These are phyloP conservation scores for Hafferia zeledoni DNA, from an alignment of 2,797 vertebrate species.

Conservation along the genomic window DNA sequence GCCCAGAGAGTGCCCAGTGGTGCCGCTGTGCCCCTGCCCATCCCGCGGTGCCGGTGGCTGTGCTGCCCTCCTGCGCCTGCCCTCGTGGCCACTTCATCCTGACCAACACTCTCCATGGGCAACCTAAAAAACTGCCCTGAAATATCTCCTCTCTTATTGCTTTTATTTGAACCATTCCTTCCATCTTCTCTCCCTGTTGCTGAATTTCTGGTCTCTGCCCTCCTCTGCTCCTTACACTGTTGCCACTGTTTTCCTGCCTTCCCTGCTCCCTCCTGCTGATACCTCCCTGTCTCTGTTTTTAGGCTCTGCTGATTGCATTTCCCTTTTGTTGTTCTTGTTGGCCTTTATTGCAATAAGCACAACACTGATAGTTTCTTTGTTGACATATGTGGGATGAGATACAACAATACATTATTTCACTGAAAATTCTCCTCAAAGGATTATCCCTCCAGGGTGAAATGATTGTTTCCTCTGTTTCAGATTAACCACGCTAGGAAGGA, in stretches of 20 bases:
- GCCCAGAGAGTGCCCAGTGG: neutral
- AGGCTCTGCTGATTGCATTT: neutral
- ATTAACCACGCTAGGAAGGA: conserved; percentile 56
- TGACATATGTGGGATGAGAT: conserved; percentile 50
- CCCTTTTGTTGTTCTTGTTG: neutral
- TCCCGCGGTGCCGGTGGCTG: rapidly evolving
- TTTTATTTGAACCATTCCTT: neutral
- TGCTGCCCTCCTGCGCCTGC: neutral
- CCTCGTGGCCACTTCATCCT: rapidly evolving
- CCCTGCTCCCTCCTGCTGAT: neutral
- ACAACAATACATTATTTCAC: conserved; percentile 47
- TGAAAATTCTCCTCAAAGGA: conserved; percentile 42
- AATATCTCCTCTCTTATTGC: too few species aligned
- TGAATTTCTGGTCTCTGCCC: neutral
- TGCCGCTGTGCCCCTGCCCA: neutral
- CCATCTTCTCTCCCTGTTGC: neutral
- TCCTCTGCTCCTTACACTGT: neutral
- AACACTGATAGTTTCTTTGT: conserved; percentile 7
- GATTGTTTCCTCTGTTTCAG: conserved; percentile 55
- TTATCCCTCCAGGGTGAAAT: conserved; percentile 62
- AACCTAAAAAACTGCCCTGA: neutral
- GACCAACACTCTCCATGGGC: neutral
- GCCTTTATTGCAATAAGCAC: conserved; percentile 16
- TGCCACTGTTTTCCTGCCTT: neutral
- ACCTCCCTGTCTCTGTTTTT: neutral